A percentile compares a stretch with the other conserved stretches of the same genome.
Conservation (phyloP, 2,888 invertebrate species). For the Aphelenchoides bicaudatus region DNA sequence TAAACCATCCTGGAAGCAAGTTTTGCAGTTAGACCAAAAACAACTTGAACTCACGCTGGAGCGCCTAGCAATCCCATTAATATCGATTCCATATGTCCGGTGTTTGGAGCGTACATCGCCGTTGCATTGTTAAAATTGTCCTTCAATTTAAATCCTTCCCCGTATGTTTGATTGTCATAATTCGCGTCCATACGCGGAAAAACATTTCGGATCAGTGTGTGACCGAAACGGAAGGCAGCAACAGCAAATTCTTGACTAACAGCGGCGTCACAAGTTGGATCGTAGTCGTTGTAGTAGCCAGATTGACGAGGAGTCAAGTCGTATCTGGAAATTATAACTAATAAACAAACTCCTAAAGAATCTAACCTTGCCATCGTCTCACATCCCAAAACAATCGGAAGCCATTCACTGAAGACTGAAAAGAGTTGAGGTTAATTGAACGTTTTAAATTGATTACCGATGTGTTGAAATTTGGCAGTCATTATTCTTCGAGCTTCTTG, state of each 20-base stretch:
- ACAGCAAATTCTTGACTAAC: constrained; percentile 78
- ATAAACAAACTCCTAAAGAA: background rate
- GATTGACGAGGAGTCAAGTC: constrained; percentile 74
- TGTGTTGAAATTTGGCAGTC: constrained; percentile 66
- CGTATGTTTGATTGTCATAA: constrained; percentile 28
- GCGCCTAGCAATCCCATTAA: constrained; percentile 58
- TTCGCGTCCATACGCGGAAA: constrained; percentile 67
- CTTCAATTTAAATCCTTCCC: constrained; percentile 24
- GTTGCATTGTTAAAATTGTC: constrained; percentile 50
- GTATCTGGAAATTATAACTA: no score
- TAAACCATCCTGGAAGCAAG: constrained; percentile 49
- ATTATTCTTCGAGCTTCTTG: constrained; percentile 63
- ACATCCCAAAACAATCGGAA: constrained; percentile 84
- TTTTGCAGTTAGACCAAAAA: no score
- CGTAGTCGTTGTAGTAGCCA: constrained; percentile 65
- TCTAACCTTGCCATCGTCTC: constrained; percentile 78
- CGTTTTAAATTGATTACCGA: no score
- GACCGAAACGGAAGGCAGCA: constrained; percentile 68
- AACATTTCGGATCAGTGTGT: constrained; percentile 75
- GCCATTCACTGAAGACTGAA: constrained; percentile 63
- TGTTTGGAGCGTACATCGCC: constrained; percentile 45
- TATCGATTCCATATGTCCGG: constrained; percentile 59
- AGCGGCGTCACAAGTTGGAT: constrained; percentile 71
- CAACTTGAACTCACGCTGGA: constrained; percentile 32
- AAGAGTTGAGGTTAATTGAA: no score